phyloP scores from a whole-genome alignment of 1,140 invertebrate species.

The Halotydeus destructor region DNA sequence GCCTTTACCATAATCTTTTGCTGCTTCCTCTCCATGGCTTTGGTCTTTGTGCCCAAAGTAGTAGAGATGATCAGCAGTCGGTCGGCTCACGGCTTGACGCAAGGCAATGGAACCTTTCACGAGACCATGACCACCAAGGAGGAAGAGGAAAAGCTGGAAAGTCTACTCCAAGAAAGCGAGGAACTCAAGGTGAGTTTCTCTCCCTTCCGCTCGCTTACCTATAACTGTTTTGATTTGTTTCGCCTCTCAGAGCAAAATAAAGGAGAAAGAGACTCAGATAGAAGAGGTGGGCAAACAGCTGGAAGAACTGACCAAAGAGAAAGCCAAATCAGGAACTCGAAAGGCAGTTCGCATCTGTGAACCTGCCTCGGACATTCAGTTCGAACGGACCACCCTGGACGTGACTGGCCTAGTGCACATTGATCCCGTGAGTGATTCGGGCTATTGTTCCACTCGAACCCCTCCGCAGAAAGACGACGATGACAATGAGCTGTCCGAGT shows the following conservation, averaged over 20 bases:
- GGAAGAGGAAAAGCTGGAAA: constrained; percentile 82
- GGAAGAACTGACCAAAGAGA: constrained; percentile 12
- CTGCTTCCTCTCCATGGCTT: constrained; percentile 86
- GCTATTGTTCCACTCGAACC: constrained; percentile 24
- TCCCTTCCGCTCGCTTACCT: no score
- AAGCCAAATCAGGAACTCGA: neutral
- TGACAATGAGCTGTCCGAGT: constrained; percentile 65
- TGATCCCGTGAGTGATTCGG: constrained; percentile 18
- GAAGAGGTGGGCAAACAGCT: constrained; percentile 14
- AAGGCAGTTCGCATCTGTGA: constrained; percentile 15
- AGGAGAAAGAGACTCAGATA: constrained; percentile 19
- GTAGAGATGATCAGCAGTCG: constrained; percentile 14
- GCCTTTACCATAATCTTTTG: constrained; percentile 85
- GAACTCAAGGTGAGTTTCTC: constrained; percentile 49
- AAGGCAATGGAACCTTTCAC: constrained; percentile 11
- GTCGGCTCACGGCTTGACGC: constrained; percentile 17
- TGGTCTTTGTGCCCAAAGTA: constrained; percentile 90
- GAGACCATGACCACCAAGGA: constrained; percentile 74
- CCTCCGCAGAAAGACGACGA: constrained; percentile 41
- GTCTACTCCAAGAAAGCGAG: constrained; percentile 82
- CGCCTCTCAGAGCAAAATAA: constrained; percentile 4
- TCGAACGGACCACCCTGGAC: neutral
- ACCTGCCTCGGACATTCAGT: constrained; percentile 6
- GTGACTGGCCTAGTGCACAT: constrained; percentile 3
- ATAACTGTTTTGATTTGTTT: neutral